A percentile compares a stretch with the other conserved stretches of the same genome.
phyloP scores from a whole-genome alignment of 2,113 vertebrate genomes.

The Peromyscus polionotus region DNA sequence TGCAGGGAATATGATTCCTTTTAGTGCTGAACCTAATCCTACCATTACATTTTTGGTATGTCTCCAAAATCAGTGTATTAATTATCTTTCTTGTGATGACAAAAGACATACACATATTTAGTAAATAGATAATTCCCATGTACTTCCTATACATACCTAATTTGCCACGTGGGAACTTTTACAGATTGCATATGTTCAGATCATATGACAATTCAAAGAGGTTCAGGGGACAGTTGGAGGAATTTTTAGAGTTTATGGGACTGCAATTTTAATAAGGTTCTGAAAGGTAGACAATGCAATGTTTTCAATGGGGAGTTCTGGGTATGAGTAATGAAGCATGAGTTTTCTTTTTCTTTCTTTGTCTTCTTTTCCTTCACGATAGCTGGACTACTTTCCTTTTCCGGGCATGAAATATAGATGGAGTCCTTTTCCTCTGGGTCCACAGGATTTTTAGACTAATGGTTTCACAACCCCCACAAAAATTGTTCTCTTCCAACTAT shows the following conservation, averaged over 20 bases:
- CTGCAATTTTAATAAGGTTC: slow-evolving; percentile 45
- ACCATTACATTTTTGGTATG: background rate
- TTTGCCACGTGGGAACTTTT: background rate
- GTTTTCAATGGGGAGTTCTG: background rate
- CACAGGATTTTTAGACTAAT: background rate
- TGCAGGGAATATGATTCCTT: slow-evolving; percentile 61
- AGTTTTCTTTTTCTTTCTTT: background rate
- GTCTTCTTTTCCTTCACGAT: background rate
- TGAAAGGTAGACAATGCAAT: background rate
- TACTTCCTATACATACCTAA: too few species aligned
- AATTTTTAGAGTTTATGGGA: slow-evolving; percentile 31
- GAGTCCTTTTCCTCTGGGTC: background rate
- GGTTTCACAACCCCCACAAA: background rate
- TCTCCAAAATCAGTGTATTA: slow-evolving; percentile 31
- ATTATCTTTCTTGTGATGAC: background rate
- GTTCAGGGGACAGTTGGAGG: background rate
- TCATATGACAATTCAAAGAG: background rate
- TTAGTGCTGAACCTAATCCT: slow-evolving; percentile 43
- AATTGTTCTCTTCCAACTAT: background rate
- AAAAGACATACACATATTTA: background rate
- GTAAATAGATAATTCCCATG: background rate
- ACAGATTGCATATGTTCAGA: background rate
- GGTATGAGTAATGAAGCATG: background rate
- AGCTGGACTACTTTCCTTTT: slow-evolving; percentile 12
- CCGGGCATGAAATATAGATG: slow-evolving; percentile 51